A percentile compares a stretch with the other conserved stretches of the same genome.
phyloP scores from a whole-genome alignment of 2,888 invertebrate genomes.

The Xanthorhoe designata region DNA sequence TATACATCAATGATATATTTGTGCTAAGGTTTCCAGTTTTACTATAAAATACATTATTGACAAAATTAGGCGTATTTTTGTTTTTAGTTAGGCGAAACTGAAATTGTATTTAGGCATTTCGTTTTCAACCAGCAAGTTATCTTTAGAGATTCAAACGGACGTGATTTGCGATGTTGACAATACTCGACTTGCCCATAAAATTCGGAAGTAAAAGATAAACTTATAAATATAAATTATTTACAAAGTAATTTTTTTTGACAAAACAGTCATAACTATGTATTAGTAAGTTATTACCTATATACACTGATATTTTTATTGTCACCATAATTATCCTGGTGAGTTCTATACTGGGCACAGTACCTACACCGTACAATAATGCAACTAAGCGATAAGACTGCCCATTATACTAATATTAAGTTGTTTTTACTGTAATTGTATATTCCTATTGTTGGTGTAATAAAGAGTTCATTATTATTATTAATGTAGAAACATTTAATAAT shows the following conservation, averaged over 20 bases:
- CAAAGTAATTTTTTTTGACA: constrained; percentile 58
- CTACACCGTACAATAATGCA: too few species aligned
- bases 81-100: constrained; percentile 43
- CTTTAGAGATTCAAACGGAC: constrained; percentile 59
- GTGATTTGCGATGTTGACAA: constrained; percentile 67
- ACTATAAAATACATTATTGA: constrained; percentile 29
- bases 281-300: constrained; percentile 67
- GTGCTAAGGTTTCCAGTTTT: neutral
- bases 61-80: constrained; percentile 33
- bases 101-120: constrained; percentile 34
- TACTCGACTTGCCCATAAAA: constrained; percentile 22
- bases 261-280: constrained; percentile 48
- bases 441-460: too few species aligned
- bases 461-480: too few species aligned
- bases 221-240: constrained; percentile 63
- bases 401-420: too few species aligned
- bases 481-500: constrained; percentile 7
- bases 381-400: too few species aligned
- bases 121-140: constrained; percentile 45
- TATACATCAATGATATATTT: too few species aligned
- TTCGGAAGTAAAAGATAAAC: constrained; percentile 18
- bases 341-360: constrained; percentile 44
- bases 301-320: constrained; percentile 84
- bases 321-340: constrained; percentile 79
- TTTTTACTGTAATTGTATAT: too few species aligned